These are phyloP conservation scores for Bhutanitis thaidina DNA, from an alignment of 2,888 invertebrate species.

Conservation along the genomic window DNA sequence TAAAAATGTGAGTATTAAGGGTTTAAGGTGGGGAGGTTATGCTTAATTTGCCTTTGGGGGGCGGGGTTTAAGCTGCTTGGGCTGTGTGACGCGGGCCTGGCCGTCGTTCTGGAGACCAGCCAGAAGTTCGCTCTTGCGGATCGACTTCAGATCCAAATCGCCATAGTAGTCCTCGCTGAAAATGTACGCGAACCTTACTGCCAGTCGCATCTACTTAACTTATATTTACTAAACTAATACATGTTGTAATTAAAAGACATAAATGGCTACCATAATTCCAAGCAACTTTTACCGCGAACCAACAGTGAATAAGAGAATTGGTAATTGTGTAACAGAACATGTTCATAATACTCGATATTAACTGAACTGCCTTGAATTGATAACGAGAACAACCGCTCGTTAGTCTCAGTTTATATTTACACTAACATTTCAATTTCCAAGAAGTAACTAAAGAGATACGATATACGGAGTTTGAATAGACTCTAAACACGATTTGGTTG, in stretches of 20 bases:
- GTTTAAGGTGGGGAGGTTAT: constrained; percentile 48
- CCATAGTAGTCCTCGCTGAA: constrained; percentile 98
- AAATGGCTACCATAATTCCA: constrained; percentile 54
- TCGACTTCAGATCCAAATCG: constrained; percentile 95
- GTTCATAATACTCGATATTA: constrained; percentile 50
- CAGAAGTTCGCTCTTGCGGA: constrained; percentile 95
- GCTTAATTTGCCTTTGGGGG: constrained; percentile 78
- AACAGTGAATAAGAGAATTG: constrained; percentile 42
- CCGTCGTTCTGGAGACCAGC: constrained; percentile 86
- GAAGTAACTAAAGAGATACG: constrained; percentile 28
- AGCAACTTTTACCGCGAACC: constrained; percentile 59
- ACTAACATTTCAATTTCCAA: constrained; percentile 50
- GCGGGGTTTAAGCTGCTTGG: constrained; percentile 75
- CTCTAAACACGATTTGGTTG: constrained; percentile 32
- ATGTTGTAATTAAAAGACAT: constrained; percentile 24
- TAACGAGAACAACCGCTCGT: constrained; percentile 62
- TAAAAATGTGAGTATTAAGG: constrained; percentile 69
- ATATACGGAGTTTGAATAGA: constrained; percentile 39
- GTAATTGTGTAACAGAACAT: constrained; percentile 69
- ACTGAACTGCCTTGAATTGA: constrained; percentile 71
- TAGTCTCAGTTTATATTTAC: constrained; percentile 47
- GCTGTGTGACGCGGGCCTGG: constrained; percentile 58
- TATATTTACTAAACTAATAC: constrained; percentile 36
- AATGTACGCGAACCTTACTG: constrained; percentile 74
- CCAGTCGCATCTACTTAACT: constrained; percentile 55